Evolutionary conservation across 2,113 vertebrate species (phyloP).

Genomic region (Seriola rivoliana): DNA sequence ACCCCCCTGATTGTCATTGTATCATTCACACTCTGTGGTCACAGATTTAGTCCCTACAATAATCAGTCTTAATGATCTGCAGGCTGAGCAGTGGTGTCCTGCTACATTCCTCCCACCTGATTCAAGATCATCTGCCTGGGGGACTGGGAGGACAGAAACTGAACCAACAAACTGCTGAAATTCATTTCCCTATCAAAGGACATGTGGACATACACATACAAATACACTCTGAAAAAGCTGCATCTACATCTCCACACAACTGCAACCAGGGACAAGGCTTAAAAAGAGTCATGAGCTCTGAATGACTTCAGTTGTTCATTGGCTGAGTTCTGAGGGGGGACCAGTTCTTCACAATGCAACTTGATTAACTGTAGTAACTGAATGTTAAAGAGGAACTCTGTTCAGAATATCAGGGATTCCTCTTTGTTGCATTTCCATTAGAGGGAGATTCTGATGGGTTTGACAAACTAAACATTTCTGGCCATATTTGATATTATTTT

Average conservation of each 20-base stretch:
- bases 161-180: neutral
- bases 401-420: neutral
- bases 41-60: neutral
- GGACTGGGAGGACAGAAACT: conserved; percentile 16
- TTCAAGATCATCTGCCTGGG: neutral
- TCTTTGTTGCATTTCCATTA: neutral
- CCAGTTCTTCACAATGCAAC: neutral
- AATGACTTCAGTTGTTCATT: neutral
- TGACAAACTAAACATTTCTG: no score
- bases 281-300: no score
- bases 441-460: neutral
- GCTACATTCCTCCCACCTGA: neutral
- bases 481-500: no score
- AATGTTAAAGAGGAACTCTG: no score
- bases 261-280: neutral
- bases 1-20: no score
- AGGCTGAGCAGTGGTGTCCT: neutral
- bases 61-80: neutral
- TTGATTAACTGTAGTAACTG: no score
- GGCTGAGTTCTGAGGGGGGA: neutral
- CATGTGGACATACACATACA: conserved; percentile 10
- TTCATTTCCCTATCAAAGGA: conserved; percentile 9
- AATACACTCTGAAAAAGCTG: conserved; percentile 2
- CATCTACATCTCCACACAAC: neutral
- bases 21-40: neutral